phyloP scores from a whole-genome alignment of 2,113 vertebrate genomes.

The Paratilapia polleni region DNA sequence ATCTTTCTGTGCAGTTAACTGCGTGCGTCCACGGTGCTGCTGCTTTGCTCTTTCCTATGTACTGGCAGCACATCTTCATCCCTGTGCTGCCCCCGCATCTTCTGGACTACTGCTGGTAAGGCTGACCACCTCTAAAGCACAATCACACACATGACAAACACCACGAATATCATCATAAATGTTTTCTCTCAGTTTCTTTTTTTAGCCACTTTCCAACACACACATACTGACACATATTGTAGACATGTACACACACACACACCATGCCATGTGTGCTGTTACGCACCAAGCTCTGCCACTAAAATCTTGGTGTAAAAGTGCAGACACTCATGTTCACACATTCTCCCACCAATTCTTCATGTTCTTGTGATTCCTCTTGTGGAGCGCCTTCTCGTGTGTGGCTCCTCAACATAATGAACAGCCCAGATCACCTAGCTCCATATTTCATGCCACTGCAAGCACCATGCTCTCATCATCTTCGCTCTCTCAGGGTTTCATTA shows the following conservation, averaged over 20 bases:
- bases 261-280: background rate
- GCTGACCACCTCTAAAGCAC: constrained; percentile 40
- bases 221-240: background rate
- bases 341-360: constrained; percentile 30
- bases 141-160: background rate
- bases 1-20: constrained; percentile 82
- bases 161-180: background rate
- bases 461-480: constrained; percentile 34
- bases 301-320: constrained; percentile 31
- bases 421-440: constrained; percentile 62
- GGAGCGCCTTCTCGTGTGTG: constrained; percentile 42
- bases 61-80: constrained; percentile 99
- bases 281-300: background rate
- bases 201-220: background rate
- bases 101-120: constrained; percentile 99
- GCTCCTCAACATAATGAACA: constrained; percentile 54
- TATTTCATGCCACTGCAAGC: constrained; percentile 66
- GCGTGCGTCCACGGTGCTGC: constrained; percentile 95
- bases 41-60: constrained; percentile 95
- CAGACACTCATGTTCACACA: constrained; percentile 46
- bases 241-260: background rate
- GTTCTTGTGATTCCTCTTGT: constrained; percentile 34
- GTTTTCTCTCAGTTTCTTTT: background rate
- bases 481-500: constrained; percentile 71
- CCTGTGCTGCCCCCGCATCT: constrained; percentile 95